phyloP scores from a whole-genome alignment of 2,888 invertebrate species.

The Dilophus febrilis region DNA sequence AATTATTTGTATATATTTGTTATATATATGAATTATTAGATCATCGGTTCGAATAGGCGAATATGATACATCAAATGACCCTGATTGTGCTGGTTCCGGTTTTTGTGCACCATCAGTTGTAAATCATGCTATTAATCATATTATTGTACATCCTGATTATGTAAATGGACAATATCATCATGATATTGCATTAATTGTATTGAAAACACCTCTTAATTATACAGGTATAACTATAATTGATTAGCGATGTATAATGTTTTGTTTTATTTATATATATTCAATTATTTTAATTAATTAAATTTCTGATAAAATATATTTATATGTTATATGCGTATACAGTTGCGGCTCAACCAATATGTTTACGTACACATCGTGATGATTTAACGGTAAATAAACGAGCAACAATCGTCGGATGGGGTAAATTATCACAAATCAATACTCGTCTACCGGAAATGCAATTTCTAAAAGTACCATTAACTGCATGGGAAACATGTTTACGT shows the following conservation, averaged over 20 bases:
- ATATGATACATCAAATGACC: constrained; percentile 51
- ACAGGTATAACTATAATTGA: constrained; percentile 40
- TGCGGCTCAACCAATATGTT: constrained; percentile 59
- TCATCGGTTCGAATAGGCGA: constrained; percentile 58
- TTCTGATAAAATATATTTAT: constrained; percentile 8
- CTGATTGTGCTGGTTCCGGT: constrained; percentile 51
- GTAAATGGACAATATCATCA: constrained; percentile 46
- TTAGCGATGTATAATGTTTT: background rate
- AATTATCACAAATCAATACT: constrained; percentile 35
- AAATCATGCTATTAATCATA: constrained; percentile 53
- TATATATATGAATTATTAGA: constrained; percentile 32
- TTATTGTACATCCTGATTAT: constrained; percentile 62
- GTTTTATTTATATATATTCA: constrained; percentile 1
- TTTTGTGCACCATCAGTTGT: constrained; percentile 58
- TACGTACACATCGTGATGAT: constrained; percentile 30
- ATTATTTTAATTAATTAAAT: constrained; percentile 10
- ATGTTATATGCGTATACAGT: constrained; percentile 33
- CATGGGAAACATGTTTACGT: constrained; percentile 45
- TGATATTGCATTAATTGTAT: constrained; percentile 56
- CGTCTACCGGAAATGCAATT: constrained; percentile 45
- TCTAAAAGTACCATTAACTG: constrained; percentile 47
- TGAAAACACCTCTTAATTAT: constrained; percentile 49
- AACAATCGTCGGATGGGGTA: constrained; percentile 56
- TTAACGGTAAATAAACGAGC: constrained; percentile 29
- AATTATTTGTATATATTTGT: background rate